These are phyloP conservation scores for Cydia strobilella DNA, from an alignment of 1,140 invertebrate genomes.

Conservation along the genomic window DNA sequence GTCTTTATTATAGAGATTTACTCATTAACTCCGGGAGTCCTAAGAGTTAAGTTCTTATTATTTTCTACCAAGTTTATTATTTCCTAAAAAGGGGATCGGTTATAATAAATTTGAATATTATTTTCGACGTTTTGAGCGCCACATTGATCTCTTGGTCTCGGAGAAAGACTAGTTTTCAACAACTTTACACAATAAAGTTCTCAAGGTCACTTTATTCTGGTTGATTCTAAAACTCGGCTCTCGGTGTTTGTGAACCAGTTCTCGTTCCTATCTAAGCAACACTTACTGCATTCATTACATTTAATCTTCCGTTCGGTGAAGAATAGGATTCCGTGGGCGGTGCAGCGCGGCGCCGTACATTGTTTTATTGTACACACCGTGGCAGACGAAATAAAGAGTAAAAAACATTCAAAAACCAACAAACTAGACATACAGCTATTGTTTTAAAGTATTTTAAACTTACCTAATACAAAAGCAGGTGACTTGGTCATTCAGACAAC, in stretches of 20 bases:
- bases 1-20: no score
- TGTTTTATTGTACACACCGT: conserved; percentile 3
- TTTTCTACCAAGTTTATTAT: no score
- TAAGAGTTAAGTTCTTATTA: no score
- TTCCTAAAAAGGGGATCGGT: no score
- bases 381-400: conserved; percentile 1
- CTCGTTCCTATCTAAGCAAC: neutral
- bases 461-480: no score
- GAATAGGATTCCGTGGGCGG: conserved; percentile 19
- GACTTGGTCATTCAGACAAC: no score
- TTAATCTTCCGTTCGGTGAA: conserved; percentile 12
- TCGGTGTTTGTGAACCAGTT: neutral
- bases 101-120: no score
- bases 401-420: neutral
- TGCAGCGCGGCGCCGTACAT: conserved; percentile 7
- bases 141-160: no score
- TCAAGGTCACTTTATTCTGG: neutral
- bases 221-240: neutral
- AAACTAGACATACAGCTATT: neutral
- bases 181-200: no score
- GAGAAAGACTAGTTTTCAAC: no score
- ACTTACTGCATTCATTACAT: conserved; percentile 6
- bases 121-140: no score
- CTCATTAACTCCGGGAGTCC: no score
- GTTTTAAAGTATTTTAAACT: neutral